Evolutionary conservation across 2,113 vertebrate species (phyloP).

Genomic region (Nesogale talazaci): DNA sequence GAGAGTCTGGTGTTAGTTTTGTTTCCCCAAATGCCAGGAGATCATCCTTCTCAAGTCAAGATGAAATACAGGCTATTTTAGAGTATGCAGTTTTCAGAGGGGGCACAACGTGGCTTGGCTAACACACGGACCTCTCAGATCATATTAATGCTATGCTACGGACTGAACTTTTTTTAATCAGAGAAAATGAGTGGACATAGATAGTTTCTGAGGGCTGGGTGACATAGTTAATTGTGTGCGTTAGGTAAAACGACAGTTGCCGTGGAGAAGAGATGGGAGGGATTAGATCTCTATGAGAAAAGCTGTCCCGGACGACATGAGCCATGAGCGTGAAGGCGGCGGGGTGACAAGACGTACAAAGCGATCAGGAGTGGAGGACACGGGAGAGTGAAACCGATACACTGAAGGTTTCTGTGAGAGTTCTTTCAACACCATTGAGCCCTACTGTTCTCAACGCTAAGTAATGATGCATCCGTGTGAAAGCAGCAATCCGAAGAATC

Average conservation of each 20-base stretch:
- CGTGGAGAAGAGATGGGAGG: neutral
- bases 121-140: neutral
- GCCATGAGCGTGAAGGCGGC: neutral
- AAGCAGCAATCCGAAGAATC: slow-evolving; percentile 2
- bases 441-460: slow-evolving; percentile 16
- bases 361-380: neutral
- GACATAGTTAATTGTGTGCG: neutral
- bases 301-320: accelerated
- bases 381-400: neutral
- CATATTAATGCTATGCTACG: neutral
- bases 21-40: neutral
- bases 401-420: neutral
- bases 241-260: neutral
- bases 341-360: neutral
- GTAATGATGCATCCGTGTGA: neutral
- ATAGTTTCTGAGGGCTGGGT: neutral
- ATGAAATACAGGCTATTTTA: neutral
- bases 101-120: neutral
- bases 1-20: too few relatives aligned
- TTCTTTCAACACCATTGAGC: neutral
- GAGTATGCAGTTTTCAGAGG: neutral
- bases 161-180: neutral
- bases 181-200: neutral
- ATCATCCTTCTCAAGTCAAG: neutral
- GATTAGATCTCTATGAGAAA: neutral